Conservation (phyloP, 2,888 invertebrate species). For the Blastobasis lacticolella region DNA sequence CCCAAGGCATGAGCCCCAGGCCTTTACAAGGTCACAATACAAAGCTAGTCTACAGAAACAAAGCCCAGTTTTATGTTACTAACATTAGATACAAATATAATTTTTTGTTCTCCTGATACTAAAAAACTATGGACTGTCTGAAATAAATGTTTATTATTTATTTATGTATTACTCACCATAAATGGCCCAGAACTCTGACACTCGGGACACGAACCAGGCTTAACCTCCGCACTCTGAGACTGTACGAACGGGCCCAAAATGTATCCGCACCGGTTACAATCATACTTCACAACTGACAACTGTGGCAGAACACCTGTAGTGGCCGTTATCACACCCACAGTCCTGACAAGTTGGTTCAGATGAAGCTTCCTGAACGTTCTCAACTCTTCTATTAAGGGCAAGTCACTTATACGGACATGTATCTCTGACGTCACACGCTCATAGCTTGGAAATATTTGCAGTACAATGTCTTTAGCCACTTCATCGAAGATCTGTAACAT, state of each 20-base stretch:
- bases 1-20: no score
- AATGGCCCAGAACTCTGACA: conserved; percentile 98
- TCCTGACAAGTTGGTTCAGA: conserved; percentile 90
- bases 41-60: background rate
- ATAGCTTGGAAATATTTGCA: conserved; percentile 96
- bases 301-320: conserved; percentile 97
- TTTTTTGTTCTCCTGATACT: no score
- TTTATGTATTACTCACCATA: conserved; percentile 74
- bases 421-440: conserved; percentile 95
- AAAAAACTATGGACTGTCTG: no score
- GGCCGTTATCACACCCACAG: conserved; percentile 92
- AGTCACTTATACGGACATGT: conserved; percentile 94
- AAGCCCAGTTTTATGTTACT: conserved; percentile 3
- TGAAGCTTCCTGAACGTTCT: conserved; percentile 92
- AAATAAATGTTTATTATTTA: no score
- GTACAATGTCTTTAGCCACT: conserved; percentile 91
- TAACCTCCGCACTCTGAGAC: conserved; percentile 92
- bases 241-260: conserved; percentile 97
- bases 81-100: no score
- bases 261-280: conserved; percentile 96
- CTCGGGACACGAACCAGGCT: conserved; percentile 97
- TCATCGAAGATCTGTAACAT: conserved; percentile 97
- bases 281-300: conserved; percentile 95
- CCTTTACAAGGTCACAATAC: no score
- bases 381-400: conserved; percentile 96